A percentile compares a stretch with the other conserved stretches of the same genome.
Conservation (phyloP, 2,888 invertebrate genomes). For the Cancer borealis region DNA sequence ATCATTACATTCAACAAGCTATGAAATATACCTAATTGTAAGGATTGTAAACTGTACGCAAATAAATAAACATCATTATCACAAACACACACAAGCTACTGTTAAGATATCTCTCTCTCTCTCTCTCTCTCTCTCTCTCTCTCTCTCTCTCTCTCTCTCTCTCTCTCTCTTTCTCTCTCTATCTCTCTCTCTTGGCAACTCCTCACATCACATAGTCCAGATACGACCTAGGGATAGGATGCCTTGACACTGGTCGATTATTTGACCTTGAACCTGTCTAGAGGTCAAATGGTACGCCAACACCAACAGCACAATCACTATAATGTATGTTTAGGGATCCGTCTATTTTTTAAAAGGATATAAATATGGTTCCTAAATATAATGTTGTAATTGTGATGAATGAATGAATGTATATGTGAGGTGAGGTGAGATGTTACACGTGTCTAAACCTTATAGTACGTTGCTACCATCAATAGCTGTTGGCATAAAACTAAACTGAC, state of each 20-base stretch:
- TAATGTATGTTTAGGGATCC: background rate
- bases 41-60: background rate
- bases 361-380: too few species aligned
- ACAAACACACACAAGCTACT: background rate
- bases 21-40: background rate
- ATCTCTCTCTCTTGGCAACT: background rate
- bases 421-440: too few species aligned
- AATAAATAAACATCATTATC: background rate
- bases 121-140: background rate
- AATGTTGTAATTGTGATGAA: too few species aligned
- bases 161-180: background rate
- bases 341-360: background rate
- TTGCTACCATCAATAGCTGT: background rate
- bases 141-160: background rate
- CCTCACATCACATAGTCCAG: background rate
- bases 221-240: conserved; percentile 1
- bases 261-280: background rate
- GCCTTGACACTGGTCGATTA: conserved; percentile 16
- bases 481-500: background rate
- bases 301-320: background rate
- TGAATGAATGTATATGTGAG: too few species aligned
- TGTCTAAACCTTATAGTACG: too few species aligned
- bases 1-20: background rate
- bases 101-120: background rate
- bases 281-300: background rate